Evolutionary conservation across 1,140 invertebrate genomes (phyloP).

Genomic region (Eulimnadia texana): DNA sequence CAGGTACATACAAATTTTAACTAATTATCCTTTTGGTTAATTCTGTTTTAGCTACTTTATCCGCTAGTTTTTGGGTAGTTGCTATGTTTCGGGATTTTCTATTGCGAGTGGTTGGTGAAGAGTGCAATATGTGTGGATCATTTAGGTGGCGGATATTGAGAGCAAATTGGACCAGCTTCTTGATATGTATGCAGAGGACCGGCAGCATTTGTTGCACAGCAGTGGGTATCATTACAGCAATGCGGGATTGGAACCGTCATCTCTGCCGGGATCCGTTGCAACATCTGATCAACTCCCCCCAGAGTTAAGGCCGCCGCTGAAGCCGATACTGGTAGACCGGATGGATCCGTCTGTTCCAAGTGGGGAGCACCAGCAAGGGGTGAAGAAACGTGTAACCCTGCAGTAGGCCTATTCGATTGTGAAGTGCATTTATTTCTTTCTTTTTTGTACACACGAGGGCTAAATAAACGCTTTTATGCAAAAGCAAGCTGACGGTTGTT

Average conservation of each 20-base stretch:
- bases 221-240: background rate
- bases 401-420: background rate
- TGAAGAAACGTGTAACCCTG: slow-evolving; percentile 11
- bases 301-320: background rate
- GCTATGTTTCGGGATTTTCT: background rate
- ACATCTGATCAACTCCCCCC: background rate
- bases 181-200: slow-evolving; percentile 82
- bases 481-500: background rate
- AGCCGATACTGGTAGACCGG: slow-evolving; percentile 2
- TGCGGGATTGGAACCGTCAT: background rate
- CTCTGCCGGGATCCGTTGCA: background rate
- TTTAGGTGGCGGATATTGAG: slow-evolving; percentile 83
- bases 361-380: background rate
- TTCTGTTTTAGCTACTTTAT: background rate
- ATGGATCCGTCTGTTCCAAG: background rate
- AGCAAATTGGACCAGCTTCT: slow-evolving; percentile 82
- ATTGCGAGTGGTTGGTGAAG: slow-evolving; percentile 1
- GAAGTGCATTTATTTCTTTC: too few relatives aligned
- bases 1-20: slow-evolving; percentile 47
- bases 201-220: slow-evolving; percentile 33
- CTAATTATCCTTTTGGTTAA: background rate
- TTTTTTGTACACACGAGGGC: background rate
- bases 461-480: background rate
- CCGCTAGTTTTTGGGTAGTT: background rate
- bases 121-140: slow-evolving; percentile 8